Evolutionary conservation across 2,888 invertebrate species (phyloP), one percentile per base, ranked within the genome.

Genomic region (Ferrisia virgata): DNA sequence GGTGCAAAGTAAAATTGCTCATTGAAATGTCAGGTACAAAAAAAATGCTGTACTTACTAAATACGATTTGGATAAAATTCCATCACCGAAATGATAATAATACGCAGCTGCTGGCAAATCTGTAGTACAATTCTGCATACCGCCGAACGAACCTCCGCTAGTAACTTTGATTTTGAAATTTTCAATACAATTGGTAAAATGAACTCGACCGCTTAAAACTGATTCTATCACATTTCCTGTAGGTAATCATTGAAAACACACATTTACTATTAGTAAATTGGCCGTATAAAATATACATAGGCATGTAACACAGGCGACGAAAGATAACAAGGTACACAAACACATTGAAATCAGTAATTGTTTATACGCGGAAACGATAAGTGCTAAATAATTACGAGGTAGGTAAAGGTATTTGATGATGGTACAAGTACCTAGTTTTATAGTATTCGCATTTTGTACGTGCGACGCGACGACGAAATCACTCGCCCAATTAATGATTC

Each of bases 141-240:
- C 25, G 18, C 53, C 22, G 13, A 43, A 83, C 39, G 83, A 76
- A 1, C 64, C 83, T 31, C 83, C 72, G 31, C 22, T 15, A 6
- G 43, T 76, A 15, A 83, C 69, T 83, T 83, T 83, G 18, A 83
- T 83, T 83, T 83, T 83, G 18, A 83, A 83, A 76, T 83, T 83
- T 40, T 83, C 43, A 6, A 83, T 69, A 33, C 33, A 25, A 25
- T 72, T 39, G 22, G 72, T 47, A 43, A 83, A 83, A 31, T 72
- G 72, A 22, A 83, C 76, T 31, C 83, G 83, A 1, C 97, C 97
- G 88, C 98, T 97, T 85, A 99, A 90, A 40, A 98, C 94, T 0
- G 96, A 97, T 89, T 99, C 98, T 90, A 98, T 98, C 89, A 98
- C 96, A 88, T 94, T 97, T 31, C 72, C 83, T 83, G 36, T 8